Conservation (phyloP, 2,888 invertebrate species). For the Meganola albula region DNA sequence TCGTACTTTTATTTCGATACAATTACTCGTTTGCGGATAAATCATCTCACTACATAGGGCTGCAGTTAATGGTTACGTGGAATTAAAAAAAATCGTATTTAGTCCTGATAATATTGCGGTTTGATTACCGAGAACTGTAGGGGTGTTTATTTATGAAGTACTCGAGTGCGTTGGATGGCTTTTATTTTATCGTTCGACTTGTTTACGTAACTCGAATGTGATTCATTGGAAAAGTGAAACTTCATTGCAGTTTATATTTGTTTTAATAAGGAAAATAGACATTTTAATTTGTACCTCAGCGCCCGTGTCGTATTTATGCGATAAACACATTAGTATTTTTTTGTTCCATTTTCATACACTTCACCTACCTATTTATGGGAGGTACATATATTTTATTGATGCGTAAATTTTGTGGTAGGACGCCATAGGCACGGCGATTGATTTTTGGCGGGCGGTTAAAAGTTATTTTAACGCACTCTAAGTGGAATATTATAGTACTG, state of each 20-base stretch:
- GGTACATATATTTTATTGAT: too few relatives aligned
- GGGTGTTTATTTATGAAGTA: conserved; percentile 45
- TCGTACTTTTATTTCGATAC: conserved; percentile 20
- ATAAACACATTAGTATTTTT: too few relatives aligned
- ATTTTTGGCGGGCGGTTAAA: too few relatives aligned
- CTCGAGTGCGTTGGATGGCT: conserved; percentile 34
- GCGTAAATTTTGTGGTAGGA: too few relatives aligned
- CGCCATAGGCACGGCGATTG: too few relatives aligned
- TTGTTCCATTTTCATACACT: too few relatives aligned
- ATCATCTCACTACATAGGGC: conserved; percentile 11
- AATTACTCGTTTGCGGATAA: conserved; percentile 20
- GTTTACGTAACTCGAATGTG: conserved; percentile 34
- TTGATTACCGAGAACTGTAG: conserved; percentile 38
- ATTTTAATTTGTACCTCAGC: too few relatives aligned
- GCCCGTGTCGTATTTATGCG: too few relatives aligned
- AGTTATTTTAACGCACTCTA: too few relatives aligned
- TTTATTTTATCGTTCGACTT: conserved; percentile 50
- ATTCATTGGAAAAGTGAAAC: conserved; percentile 33
- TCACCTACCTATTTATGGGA: too few relatives aligned
- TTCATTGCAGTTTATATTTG: conserved; percentile 15
- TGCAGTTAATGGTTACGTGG: conserved; percentile 34
- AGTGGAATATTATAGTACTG: too few relatives aligned
- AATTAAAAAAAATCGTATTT: conserved; percentile 33
- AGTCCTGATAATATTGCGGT: conserved; percentile 36
- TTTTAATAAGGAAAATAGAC: too few relatives aligned